Evolutionary conservation across 2,888 invertebrate species (phyloP), one percentile per base, ranked within the genome.

Genomic region (Suillia variegata): DNA sequence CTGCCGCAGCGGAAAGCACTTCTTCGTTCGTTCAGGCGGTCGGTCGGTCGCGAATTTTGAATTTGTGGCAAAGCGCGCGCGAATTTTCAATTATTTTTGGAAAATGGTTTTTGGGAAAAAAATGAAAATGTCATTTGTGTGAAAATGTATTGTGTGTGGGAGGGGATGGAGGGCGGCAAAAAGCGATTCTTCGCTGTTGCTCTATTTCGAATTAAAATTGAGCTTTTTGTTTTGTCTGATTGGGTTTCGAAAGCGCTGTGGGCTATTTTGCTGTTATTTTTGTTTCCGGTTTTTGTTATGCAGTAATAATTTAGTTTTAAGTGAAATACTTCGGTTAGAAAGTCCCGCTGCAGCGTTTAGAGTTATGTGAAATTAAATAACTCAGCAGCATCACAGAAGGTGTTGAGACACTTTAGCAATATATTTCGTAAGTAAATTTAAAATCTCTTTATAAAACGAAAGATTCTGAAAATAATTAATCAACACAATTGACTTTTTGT

Each of bases 31-130:
- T n/a, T n/a, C n/a, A n/a, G n/a, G n/a, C n/a, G n/a, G n/a, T n/a
- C n/a, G n/a, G n/a, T 22, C 50, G 38, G 24, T 42, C 42, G 50
- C 42, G 56, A 56, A 56, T 56, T 56, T 56, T 56, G 50, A 56
- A 56, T 56, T 56, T 56, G 56, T 42, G 56, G 56, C 24, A n/a
- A n/a, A n/a, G n/a, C n/a, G 31, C 38, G 50, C 20, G 49, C 26
- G 34, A 42, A 15, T 49, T 54, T 56, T 56, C 50, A 38, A 56
- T 56, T 56, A 56, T 56, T 50, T 56, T 34, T 12, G 34, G 38
- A 10, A 55, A 55, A 56, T 50, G 49, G 38, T 24, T 18, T 15
- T 33, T 17, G 18, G 18, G 50, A 56, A 2, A n/a, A n/a, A 26
- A 22, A 56, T 24, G 15, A 22, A 50, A 50, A 26, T 50, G 34